phyloP scores from a whole-genome alignment of 2,888 invertebrate species.

The Mythimna vitellina region DNA sequence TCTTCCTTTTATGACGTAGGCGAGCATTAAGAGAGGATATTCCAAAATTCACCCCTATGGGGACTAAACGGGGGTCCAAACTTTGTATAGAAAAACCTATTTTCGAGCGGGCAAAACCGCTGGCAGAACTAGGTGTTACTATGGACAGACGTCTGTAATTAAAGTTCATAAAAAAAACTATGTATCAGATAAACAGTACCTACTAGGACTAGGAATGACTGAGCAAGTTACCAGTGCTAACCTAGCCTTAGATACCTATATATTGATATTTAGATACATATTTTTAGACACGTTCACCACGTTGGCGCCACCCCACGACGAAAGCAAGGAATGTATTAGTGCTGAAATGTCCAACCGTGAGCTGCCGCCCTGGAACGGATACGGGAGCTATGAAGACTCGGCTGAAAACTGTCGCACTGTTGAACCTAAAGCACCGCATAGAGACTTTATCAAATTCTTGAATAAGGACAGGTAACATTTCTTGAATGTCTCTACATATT shows the following conservation, averaged over 20 bases:
- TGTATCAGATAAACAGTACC: too few relatives aligned
- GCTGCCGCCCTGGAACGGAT: constrained; percentile 97
- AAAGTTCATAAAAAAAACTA: too few relatives aligned
- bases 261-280: background rate
- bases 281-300: constrained; percentile 92
- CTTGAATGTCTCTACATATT: background rate
- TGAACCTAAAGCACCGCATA: constrained; percentile 94
- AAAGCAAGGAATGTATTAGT: constrained; percentile 74
- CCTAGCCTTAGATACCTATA: background rate
- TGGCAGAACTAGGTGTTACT: too few relatives aligned
- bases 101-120: too few relatives aligned
- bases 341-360: constrained; percentile 81
- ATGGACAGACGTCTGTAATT: too few relatives aligned
- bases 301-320: constrained; percentile 85
- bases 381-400: constrained; percentile 97
- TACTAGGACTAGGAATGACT: too few relatives aligned
- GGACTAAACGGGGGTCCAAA: too few relatives aligned
- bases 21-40: too few relatives aligned
- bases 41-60: too few relatives aligned
- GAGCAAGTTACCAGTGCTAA: background rate
- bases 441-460: constrained; percentile 95
- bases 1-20: too few relatives aligned
- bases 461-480: constrained; percentile 92
- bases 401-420: constrained; percentile 96
- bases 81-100: too few relatives aligned